Evolutionary conservation across 2,888 invertebrate genomes (phyloP).

Genomic region (Acrocera orbiculus): DNA sequence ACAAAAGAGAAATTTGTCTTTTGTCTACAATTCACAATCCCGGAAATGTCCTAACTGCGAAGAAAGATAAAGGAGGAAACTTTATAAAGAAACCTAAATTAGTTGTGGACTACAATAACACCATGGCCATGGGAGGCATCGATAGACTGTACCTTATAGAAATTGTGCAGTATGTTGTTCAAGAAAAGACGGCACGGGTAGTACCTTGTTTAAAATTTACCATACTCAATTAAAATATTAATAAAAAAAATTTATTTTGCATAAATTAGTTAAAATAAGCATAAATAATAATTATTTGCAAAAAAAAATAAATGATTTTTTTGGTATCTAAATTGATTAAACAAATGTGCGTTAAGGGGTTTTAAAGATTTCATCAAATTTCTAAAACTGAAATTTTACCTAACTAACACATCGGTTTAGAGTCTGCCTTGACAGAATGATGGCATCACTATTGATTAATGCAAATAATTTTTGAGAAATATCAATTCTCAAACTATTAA

Average conservation of each 20-base stretch:
- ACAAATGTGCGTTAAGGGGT: too few species aligned
- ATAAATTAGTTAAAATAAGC: too few species aligned
- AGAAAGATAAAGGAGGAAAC: slow-evolving; percentile 1
- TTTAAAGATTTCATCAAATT: too few species aligned
- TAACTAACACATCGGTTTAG: too few species aligned
- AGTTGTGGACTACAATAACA: slow-evolving; percentile 3
- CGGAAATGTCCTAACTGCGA: background rate
- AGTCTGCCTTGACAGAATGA: too few species aligned
- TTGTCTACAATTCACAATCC: slow-evolving; percentile 3
- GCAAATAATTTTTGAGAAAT: too few species aligned
- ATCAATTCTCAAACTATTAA: too few species aligned
- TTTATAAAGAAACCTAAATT: slow-evolving; percentile 2
- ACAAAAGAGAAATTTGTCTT: slow-evolving; percentile 2
- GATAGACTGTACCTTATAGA: background rate
- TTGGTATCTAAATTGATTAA: too few species aligned
- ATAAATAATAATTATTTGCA: too few species aligned
- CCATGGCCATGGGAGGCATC: slow-evolving; percentile 5
- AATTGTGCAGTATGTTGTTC: slow-evolving; percentile 3
- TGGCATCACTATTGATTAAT: too few species aligned
- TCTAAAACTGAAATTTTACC: too few species aligned
- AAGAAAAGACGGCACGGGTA: slow-evolving; percentile 2
- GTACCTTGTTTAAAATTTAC: slow-evolving; percentile 1
- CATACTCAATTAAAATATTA: slow-evolving; percentile 1
- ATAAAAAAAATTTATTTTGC: slow-evolving; percentile 1
- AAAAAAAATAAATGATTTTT: too few species aligned